A percentile compares a stretch with the other conserved stretches of the same genome.
Conservation (phyloP, 2,797 vertebrate species). For the Octomys mimax region DNA sequence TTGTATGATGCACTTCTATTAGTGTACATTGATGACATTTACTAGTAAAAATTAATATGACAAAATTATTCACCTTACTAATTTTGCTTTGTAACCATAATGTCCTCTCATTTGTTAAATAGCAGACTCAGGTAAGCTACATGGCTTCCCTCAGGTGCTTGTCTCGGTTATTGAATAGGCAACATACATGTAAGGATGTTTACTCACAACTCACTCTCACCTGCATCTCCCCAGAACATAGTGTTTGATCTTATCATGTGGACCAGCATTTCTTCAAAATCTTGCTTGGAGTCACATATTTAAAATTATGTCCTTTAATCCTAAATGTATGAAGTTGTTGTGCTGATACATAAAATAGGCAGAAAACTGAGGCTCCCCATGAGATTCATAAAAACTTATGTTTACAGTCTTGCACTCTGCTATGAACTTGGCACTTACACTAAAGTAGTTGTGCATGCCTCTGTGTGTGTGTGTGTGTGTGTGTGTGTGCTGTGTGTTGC, state of each 20-base stretch:
- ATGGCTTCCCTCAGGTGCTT: background rate
- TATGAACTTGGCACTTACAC: background rate
- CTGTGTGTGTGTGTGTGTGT: background rate
- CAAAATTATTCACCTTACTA: background rate
- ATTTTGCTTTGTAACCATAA: background rate
- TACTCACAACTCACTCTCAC: background rate
- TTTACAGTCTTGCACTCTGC: background rate
- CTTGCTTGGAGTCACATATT: background rate
- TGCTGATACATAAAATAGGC: background rate
- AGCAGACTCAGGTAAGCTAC: background rate
- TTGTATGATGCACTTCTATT: background rate
- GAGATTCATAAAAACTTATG: background rate
- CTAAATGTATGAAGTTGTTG: background rate
- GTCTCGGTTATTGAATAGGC: background rate
- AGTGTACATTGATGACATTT: background rate
- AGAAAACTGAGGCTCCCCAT: background rate
- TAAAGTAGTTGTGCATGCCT: background rate
- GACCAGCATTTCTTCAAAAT: background rate
- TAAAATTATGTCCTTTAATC: background rate
- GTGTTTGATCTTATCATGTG: background rate
- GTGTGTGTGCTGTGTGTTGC: background rate
- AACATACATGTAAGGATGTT: background rate
- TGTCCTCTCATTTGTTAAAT: background rate
- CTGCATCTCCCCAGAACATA: background rate
- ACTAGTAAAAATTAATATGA: background rate